phyloP scores from a whole-genome alignment of 2,888 invertebrate species.

The Lissocephala sabroskyi region DNA sequence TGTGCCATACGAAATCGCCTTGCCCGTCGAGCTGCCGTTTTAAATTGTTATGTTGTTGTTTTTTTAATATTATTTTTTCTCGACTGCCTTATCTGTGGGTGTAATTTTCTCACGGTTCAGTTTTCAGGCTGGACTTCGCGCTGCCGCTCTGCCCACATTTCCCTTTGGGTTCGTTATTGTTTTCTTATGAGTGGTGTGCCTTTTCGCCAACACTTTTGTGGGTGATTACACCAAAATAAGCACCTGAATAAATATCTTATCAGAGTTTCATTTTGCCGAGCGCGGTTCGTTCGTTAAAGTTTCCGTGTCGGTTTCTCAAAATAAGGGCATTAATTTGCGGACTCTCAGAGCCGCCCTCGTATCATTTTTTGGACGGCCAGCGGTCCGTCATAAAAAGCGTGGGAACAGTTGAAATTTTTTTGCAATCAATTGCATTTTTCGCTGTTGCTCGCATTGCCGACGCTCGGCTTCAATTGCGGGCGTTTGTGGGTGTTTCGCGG shows the following conservation, averaged over 20 bases:
- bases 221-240: slow-evolving; percentile 45
- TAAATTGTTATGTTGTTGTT: too few relatives aligned
- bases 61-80: too few relatives aligned
- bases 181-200: slow-evolving; percentile 23
- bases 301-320: too few relatives aligned
- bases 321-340: too few relatives aligned
- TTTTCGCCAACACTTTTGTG: slow-evolving; percentile 53
- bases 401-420: slow-evolving; percentile 41
- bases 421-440: slow-evolving; percentile 9
- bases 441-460: slow-evolving; percentile 14
- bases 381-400: too few relatives aligned
- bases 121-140: slow-evolving; percentile 41
- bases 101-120: slow-evolving; percentile 65
- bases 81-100: slow-evolving; percentile 53
- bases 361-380: too few relatives aligned
- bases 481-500: slow-evolving; percentile 7
- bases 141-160: slow-evolving; percentile 56
- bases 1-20: background rate
- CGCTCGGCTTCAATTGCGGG: slow-evolving; percentile 28
- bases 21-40: slow-evolving; percentile 1
- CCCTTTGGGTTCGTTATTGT: slow-evolving; percentile 26
- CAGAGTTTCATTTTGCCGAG: slow-evolving; percentile 46
- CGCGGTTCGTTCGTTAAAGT: too few relatives aligned
- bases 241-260: slow-evolving; percentile 63
- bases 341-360: too few relatives aligned